These are phyloP conservation scores for Charanyca ferruginea DNA, from an alignment of 2,888 invertebrate genomes.

Conservation along the genomic window DNA sequence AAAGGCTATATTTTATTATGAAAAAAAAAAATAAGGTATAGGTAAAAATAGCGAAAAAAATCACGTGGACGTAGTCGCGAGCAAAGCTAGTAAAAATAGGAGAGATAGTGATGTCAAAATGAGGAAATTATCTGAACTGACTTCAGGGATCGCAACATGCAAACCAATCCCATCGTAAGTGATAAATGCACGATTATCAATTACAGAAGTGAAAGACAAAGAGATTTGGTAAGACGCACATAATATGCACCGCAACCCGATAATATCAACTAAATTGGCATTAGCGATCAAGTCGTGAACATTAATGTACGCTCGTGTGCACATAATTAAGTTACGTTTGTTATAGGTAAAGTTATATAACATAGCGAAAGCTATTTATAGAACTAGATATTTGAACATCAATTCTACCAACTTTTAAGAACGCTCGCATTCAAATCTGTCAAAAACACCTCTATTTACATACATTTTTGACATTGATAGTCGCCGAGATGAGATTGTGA, in stretches of 20 bases:
- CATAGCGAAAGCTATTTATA: slow-evolving; percentile 55
- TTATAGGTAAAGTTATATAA: slow-evolving; percentile 62
- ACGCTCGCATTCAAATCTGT: too few relatives aligned
- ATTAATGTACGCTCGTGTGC: slow-evolving; percentile 84
- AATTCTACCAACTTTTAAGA: too few relatives aligned
- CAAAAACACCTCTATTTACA: too few relatives aligned
- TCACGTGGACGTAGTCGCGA: too few relatives aligned
- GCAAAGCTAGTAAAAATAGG: too few relatives aligned
- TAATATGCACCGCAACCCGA: slow-evolving; percentile 69
- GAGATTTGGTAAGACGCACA: slow-evolving; percentile 76
- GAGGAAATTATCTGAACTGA: slow-evolving; percentile 22
- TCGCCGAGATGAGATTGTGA: too few relatives aligned
- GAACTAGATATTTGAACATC: slow-evolving; percentile 25
- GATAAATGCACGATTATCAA: slow-evolving; percentile 71
- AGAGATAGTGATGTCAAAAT: not conserved
- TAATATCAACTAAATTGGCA: slow-evolving; percentile 80
- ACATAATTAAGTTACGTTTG: slow-evolving; percentile 74
- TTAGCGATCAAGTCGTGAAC: slow-evolving; percentile 82
- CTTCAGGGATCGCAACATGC: slow-evolving; percentile 10
- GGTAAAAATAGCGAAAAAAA: too few relatives aligned
- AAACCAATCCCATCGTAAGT: slow-evolving; percentile 50
- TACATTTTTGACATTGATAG: too few relatives aligned
- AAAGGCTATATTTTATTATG: too few relatives aligned
- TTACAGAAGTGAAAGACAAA: slow-evolving; percentile 76
- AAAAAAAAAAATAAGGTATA: too few relatives aligned